phyloP scores from a whole-genome alignment of 2,113 vertebrate species.

The Scopus umbretta region DNA sequence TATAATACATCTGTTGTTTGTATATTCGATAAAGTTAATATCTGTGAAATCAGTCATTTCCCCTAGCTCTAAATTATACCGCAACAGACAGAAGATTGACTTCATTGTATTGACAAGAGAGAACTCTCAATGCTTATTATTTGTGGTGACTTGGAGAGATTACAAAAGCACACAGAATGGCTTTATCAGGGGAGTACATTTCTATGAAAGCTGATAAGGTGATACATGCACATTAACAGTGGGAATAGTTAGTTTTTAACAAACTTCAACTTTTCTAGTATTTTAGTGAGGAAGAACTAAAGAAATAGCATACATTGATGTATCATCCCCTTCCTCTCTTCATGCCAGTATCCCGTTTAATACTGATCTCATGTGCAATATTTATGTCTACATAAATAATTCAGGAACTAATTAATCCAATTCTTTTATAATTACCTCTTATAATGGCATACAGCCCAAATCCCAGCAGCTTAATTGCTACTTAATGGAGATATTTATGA shows the following conservation, averaged over 20 bases:
- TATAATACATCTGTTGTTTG: conserved; percentile 66
- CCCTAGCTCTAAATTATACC: conserved; percentile 63
- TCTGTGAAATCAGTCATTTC: conserved; percentile 75
- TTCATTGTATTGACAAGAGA: conserved; percentile 69
- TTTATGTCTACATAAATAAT: conserved; percentile 78
- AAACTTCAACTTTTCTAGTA: conserved; percentile 11
- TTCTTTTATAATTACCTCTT: conserved; percentile 76
- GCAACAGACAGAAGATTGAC: conserved; percentile 66
- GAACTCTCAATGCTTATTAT: conserved; percentile 64
- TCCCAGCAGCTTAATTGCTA: conserved; percentile 68
- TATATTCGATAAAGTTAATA: conserved; percentile 70
- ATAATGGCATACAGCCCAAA: conserved; percentile 59
- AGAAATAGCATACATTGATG: conserved; percentile 30
- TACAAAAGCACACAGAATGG: conserved; percentile 56
- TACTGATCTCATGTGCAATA: conserved; percentile 57
- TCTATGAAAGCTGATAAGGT: background rate
- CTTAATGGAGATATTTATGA: conserved; percentile 73
- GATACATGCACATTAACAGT: background rate
- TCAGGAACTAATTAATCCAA: conserved; percentile 75
- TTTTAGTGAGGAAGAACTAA: conserved; percentile 18
- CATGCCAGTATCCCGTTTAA: conserved; percentile 48
- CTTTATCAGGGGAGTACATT: conserved; percentile 32
- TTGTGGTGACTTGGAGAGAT: conserved; percentile 59
- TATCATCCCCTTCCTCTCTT: background rate
- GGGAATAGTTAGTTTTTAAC: conserved; percentile 15